phyloP scores from a whole-genome alignment of 1,140 invertebrate genomes.

The Drosophila albomicans region DNA sequence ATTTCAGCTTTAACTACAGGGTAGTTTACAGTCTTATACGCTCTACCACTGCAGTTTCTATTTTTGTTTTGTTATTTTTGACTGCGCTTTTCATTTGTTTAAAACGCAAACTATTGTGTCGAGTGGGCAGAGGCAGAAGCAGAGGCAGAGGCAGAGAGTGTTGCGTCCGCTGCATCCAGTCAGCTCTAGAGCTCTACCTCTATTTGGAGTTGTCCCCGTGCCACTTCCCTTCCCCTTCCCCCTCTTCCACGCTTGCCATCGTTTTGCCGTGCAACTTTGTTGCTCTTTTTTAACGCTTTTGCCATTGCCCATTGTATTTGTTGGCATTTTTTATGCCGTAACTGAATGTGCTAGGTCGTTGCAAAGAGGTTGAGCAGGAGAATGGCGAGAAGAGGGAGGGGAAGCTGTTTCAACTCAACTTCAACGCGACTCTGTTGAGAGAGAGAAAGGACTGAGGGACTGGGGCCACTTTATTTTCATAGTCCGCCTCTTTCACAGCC shows the following conservation, averaged over 20 bases:
- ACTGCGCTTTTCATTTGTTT: constrained; percentile 79
- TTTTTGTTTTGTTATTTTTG: constrained; percentile 47
- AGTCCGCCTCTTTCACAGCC: constrained; percentile 79
- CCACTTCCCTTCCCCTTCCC: not conserved
- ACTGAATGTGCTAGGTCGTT: constrained; percentile 25
- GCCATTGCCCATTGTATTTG: constrained; percentile 79
- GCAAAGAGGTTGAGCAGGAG: not conserved
- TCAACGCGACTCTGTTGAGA: constrained; percentile 2
- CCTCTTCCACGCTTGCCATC: not conserved
- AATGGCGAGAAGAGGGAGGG: not conserved
- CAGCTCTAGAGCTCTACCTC: not conserved
- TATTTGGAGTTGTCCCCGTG: constrained; percentile 1
- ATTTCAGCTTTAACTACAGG: not conserved
- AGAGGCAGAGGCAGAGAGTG: not conserved
- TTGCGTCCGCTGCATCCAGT: not conserved
- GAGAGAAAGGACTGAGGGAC: no score
- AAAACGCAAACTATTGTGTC: constrained; percentile 79
- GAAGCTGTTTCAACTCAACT: constrained; percentile 16
- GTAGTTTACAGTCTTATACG: not conserved
- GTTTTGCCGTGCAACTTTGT: constrained; percentile 65
- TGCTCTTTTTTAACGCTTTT: constrained; percentile 79
- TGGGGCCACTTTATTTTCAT: constrained; percentile 79
- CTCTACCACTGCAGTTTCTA: not conserved
- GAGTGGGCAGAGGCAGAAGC: not conserved
- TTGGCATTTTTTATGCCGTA: constrained; percentile 67